These are phyloP conservation scores for Calidris pugnax DNA, from an alignment of 2,113 vertebrate genomes.

Conservation along the genomic window DNA sequence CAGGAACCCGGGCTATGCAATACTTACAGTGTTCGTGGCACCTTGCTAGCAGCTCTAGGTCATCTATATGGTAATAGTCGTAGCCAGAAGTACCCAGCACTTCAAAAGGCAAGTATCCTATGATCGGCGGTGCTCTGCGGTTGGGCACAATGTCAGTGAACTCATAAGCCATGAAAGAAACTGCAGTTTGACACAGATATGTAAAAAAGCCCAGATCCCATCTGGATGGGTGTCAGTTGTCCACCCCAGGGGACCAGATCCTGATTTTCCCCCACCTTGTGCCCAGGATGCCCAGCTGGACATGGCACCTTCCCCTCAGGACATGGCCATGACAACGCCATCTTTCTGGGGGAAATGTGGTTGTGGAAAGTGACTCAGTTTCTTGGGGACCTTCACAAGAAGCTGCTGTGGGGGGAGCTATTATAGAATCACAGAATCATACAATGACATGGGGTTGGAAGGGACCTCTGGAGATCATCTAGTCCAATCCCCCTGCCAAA, in stretches of 20 bases:
- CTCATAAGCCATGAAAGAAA: background rate
- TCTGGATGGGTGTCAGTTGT: fast-evolving
- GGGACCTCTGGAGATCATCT: no score
- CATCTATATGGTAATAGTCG: conserved; percentile 85
- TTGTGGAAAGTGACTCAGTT: background rate
- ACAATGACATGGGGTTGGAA: no score
- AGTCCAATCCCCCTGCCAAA: no score
- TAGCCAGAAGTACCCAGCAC: conserved; percentile 85
- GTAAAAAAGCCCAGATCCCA: background rate
- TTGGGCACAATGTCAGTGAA: background rate
- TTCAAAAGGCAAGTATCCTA: conserved; percentile 86
- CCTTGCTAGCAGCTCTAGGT: conserved; percentile 81
- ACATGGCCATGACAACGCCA: background rate
- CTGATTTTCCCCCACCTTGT: background rate
- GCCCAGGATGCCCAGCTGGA: background rate
- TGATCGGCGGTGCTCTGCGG: conserved; percentile 81
- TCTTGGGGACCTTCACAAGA: background rate
- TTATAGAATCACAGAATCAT: no score
- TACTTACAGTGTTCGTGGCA: conserved; percentile 85
- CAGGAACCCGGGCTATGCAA: background rate
- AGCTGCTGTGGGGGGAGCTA: background rate
- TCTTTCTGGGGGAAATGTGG: background rate
- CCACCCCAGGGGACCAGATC: background rate
- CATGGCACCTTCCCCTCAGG: background rate
- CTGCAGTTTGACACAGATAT: background rate